Evolutionary conservation across 37 sponge, comb jelly and placozoan species (phyloP).

Genomic region (Halichondria panicea): DNA sequence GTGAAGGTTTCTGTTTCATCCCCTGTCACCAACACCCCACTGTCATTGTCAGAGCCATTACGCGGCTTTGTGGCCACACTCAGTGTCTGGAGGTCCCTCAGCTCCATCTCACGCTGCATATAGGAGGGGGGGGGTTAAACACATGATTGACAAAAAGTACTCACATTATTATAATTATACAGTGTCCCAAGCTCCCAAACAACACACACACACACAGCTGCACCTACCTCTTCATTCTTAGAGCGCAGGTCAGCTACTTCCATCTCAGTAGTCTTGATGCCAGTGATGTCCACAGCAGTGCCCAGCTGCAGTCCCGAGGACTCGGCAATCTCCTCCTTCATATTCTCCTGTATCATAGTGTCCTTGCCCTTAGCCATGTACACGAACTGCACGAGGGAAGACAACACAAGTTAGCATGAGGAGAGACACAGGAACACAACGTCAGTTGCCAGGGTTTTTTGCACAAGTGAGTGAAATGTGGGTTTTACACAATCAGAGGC

Average conservation of each 20-base stretch:
- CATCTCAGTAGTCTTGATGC: not conserved
- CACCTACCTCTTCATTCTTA: not conserved
- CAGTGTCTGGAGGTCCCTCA: not conserved
- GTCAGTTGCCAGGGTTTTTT: not conserved
- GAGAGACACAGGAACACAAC: not conserved
- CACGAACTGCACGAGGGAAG: conserved; percentile 15
- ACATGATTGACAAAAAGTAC: not conserved
- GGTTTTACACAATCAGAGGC: not conserved
- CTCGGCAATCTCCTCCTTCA: conserved; percentile 25
- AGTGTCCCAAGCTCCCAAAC: not conserved
- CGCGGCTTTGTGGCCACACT: not conserved
- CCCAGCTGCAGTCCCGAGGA: conserved; percentile 54
- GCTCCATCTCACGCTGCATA: conserved; percentile 25
- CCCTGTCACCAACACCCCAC: conserved; percentile 42
- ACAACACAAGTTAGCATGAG: not conserved
- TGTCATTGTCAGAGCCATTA: conserved; percentile 44
- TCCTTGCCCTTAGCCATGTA: conserved; percentile 59
- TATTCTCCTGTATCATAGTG: conserved; percentile 42
- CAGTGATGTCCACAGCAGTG: conserved; percentile 10
- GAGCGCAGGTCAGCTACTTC: not conserved
- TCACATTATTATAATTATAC: too few species aligned
- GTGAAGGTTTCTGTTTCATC: conserved; percentile 26
- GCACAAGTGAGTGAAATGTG: not conserved
- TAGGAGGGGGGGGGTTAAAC: too few species aligned
- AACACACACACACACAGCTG: conserved; percentile 1